Base-by-base conservation (phyloP, 2,797 vertebrate genomes). In the Mallotus villosus region DNA sequence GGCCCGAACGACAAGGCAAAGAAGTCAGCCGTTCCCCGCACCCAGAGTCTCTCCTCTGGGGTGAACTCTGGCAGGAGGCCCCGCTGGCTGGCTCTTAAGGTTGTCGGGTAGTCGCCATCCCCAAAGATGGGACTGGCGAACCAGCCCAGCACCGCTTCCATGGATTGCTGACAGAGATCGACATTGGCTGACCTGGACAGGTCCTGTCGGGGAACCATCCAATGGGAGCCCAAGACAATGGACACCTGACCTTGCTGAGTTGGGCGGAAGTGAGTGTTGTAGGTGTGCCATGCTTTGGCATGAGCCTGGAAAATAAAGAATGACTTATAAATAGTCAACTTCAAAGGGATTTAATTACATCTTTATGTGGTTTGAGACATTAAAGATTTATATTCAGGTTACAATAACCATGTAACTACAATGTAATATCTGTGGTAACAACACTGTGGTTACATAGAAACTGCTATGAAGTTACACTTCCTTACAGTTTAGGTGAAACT, bases 1-100 rank as follows among this genome's bases (percentile, higher is more conserved):
- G 95, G 95, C 25, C 95, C 97, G 8, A 99, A 99, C 29, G 96
- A 97, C 78, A 99, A 89, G 0, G 98, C 95, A 37, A 99, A 98
- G 83, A 98, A 99, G 75, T 99, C 97, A 0, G 97, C 95, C 0
- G 97, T 97, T 72, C 92, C 94, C 72, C 87, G 91, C 58, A 98
- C 88, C 78, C 89, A 90, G 2, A 87, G 81, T 83, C 88, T 95
- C 87, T 99, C 96, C 19, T 92, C 84, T 1, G 92, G 78, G 0
- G 94, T 95, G 78, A 97, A 95, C 16, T 55, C 75, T 19, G 97
- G 97, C 72, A 98, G 76, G 12, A 92, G 72, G 0, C 71, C 68
- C 0, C 71, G 74, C 1, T 93, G 67, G 55, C 91, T 91, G 2
- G 60, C 82, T 85, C 90, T 96, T 75, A 99, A 78, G 63, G 92